Conservation (phyloP, 2,888 invertebrate genomes). For the Drosophila pseudotakahashii region DNA sequence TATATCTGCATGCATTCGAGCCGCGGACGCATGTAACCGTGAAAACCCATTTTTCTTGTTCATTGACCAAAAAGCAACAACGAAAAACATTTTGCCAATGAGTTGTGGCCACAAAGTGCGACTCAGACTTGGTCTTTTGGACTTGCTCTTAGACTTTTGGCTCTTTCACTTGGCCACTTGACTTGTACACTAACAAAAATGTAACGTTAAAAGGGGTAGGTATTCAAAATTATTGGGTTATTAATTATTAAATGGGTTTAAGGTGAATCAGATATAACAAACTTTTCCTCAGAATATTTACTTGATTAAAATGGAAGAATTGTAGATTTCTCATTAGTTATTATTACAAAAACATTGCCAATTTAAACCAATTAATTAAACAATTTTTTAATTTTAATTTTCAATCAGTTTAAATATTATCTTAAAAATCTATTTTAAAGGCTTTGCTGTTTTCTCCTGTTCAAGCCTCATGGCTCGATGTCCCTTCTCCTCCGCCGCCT, state of each 20-base stretch:
- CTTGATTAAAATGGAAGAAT: too few relatives aligned
- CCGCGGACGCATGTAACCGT: constrained; percentile 75
- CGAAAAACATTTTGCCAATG: constrained; percentile 43
- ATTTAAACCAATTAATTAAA: too few relatives aligned
- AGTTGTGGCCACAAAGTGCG: constrained; percentile 45
- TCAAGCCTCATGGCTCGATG: not conserved
- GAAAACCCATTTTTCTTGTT: constrained; percentile 79
- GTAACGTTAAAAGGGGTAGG: too few relatives aligned
- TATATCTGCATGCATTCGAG: constrained; percentile 40
- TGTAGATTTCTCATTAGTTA: too few relatives aligned
- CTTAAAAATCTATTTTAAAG: not conserved
- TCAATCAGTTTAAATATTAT: too few relatives aligned
- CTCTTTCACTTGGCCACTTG: constrained; percentile 63
- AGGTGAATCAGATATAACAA: too few relatives aligned
- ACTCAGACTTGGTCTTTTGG: constrained; percentile 31
- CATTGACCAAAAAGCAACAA: constrained; percentile 72
- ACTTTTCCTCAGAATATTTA: too few relatives aligned
- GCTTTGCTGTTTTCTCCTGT: not conserved
- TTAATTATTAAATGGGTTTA: too few relatives aligned
- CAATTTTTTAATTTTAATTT: too few relatives aligned
- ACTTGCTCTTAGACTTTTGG: constrained; percentile 27
- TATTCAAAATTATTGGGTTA: too few relatives aligned
- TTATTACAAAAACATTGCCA: too few relatives aligned
- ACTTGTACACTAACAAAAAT: not conserved
- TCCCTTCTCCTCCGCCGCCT: not conserved